phyloP scores from a whole-genome alignment of 2,888 invertebrate genomes.

The Apamea sordens region DNA sequence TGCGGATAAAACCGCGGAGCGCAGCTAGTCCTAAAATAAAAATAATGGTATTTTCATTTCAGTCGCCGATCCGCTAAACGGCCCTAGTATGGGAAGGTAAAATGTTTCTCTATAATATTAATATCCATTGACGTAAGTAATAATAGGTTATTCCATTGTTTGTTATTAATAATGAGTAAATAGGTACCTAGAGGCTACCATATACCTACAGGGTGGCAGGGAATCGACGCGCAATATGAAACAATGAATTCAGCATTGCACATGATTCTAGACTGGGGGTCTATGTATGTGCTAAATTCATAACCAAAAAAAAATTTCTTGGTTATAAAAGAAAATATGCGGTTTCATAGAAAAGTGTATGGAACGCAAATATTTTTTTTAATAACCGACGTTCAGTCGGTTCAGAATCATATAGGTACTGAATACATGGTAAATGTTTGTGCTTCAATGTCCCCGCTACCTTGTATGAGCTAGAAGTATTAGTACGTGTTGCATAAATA shows the following conservation, averaged over 20 bases:
- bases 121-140: background rate
- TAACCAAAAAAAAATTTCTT: too few species aligned
- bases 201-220: background rate
- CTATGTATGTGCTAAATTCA: too few species aligned
- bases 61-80: background rate
- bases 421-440: background rate
- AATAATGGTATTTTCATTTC: background rate
- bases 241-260: background rate
- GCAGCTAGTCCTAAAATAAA: background rate
- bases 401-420: background rate
- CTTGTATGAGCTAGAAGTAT: background rate
- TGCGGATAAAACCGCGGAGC: too few species aligned
- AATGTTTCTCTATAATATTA: background rate
- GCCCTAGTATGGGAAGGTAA: background rate
- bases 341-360: too few species aligned
- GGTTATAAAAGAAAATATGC: too few species aligned
- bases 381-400: too few species aligned
- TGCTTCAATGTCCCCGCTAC: too few species aligned
- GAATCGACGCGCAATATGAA: background rate
- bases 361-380: too few species aligned
- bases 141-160: background rate
- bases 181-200: background rate
- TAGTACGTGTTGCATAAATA: background rate
- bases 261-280: background rate
- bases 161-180: background rate